Percentiles rank a stretch among this genome's conserved stretches.
Evolutionary conservation across 2,888 invertebrate species (phyloP).

Genomic region (Carcina quercana): DNA sequence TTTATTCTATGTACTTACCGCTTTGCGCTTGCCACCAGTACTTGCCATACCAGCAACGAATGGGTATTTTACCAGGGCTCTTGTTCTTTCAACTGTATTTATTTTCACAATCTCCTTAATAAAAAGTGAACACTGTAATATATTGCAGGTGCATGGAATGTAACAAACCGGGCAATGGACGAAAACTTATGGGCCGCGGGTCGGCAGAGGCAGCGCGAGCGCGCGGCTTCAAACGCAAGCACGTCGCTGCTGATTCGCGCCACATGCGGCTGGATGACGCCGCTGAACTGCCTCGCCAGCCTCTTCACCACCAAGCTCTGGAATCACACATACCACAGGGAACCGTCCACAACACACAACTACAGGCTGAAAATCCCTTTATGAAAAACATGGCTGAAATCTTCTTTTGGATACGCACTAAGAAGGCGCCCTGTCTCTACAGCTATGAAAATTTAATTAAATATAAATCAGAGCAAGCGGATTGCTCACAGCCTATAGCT

Average conservation of each 20-base stretch:
- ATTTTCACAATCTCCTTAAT: too few relatives aligned
- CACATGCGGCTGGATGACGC: slow-evolving; percentile 33
- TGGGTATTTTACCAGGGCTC: too few relatives aligned
- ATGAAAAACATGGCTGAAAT: slow-evolving; percentile 67
- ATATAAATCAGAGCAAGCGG: slow-evolving; percentile 36
- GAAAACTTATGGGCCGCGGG: slow-evolving; percentile 22
- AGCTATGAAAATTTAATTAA: slow-evolving; percentile 49
- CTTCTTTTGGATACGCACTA: slow-evolving; percentile 61
- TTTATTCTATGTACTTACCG: too few relatives aligned
- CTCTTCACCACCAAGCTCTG: slow-evolving; percentile 29
- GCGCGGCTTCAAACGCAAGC: slow-evolving; percentile 28
- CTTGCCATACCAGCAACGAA: too few relatives aligned
- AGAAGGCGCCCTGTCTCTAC: slow-evolving; percentile 61
- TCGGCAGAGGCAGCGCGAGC: slow-evolving; percentile 10
- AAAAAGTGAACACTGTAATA: too few relatives aligned
- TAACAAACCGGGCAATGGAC: slow-evolving; percentile 28
- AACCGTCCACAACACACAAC: slow-evolving; percentile 8
- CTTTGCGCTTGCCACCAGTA: too few relatives aligned
- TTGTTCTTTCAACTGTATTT: too few relatives aligned
- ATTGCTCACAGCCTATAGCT: slow-evolving; percentile 36
- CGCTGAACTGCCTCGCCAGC: slow-evolving; percentile 30
- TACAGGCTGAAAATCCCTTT: slow-evolving; percentile 38
- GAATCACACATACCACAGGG: slow-evolving; percentile 11
- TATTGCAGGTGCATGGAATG: slow-evolving; percentile 58
- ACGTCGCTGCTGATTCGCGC: slow-evolving; percentile 24